Conservation (phyloP, 2,113 vertebrate species). For the Eudyptes chrysolophus region DNA sequence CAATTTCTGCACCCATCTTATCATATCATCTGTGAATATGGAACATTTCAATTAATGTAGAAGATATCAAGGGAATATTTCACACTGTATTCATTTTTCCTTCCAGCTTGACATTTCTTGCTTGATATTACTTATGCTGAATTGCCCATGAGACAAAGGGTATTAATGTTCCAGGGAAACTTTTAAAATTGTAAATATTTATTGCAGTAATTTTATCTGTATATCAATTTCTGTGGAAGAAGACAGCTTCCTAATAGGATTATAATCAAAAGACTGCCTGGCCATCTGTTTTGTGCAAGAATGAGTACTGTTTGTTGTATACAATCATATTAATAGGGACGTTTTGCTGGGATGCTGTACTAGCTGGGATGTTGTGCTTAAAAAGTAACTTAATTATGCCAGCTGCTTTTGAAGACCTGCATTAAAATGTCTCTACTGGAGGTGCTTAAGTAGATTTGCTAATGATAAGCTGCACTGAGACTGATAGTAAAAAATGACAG, state of each 20-base stretch:
- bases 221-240: background rate
- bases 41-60: background rate
- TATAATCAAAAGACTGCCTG: background rate
- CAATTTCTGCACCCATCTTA: background rate
- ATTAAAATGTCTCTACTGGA: background rate
- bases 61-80: background rate
- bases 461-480: background rate
- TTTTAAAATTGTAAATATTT: background rate
- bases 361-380: background rate
- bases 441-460: background rate
- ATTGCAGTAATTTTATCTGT: background rate
- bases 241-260: background rate
- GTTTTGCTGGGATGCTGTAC: background rate
- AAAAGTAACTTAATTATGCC: background rate
- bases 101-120: background rate
- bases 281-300: background rate
- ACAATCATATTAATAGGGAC: background rate
- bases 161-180: background rate
- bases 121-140: background rate
- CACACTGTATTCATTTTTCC: background rate
- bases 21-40: background rate
- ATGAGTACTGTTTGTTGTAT: background rate
- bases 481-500: background rate
- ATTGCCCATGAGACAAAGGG: background rate
- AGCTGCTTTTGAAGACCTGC: background rate